A percentile compares a stretch with the other conserved stretches of the same genome.
phyloP scores from a whole-genome alignment of 2,113 vertebrate species.

The Steatornis caripensis region DNA sequence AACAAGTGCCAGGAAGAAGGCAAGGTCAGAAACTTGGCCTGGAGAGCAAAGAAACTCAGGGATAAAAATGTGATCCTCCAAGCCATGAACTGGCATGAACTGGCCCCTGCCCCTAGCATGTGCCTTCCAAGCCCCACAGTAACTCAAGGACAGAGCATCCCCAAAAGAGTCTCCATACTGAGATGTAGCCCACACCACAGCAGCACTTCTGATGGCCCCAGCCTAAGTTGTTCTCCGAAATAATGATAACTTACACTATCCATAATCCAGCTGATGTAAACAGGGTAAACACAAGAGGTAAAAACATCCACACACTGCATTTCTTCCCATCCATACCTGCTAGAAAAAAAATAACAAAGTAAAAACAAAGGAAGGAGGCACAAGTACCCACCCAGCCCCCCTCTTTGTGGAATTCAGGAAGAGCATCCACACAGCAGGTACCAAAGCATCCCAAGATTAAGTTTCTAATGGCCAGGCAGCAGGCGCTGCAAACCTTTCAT shows the following conservation, averaged over 20 bases:
- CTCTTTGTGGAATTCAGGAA: background rate
- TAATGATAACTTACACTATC: constrained; percentile 83
- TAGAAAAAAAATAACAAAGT: constrained; percentile 21
- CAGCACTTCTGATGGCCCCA: fast-evolving
- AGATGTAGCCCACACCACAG: background rate
- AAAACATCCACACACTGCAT: constrained; percentile 86
- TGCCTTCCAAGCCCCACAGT: background rate
- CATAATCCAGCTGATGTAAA: constrained; percentile 86
- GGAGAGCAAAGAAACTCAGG: background rate
- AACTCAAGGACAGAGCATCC: background rate
- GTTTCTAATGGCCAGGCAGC: background rate
- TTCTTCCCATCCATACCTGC: constrained; percentile 80
- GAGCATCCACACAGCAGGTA: background rate
- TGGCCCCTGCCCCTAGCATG: background rate
- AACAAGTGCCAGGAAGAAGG: background rate
- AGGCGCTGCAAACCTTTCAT: background rate
- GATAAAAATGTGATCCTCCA: background rate
- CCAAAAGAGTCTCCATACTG: background rate
- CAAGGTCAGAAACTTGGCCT: background rate
- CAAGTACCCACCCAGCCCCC: fast-evolving
- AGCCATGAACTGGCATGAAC: background rate
- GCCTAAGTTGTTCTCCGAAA: background rate
- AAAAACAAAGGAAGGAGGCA: background rate
- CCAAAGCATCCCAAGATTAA: background rate
- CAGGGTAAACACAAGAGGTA: constrained; percentile 82